These are phyloP conservation scores for Eriosoma lanigerum DNA, from an alignment of 1,140 invertebrate species.

Conservation along the genomic window DNA sequence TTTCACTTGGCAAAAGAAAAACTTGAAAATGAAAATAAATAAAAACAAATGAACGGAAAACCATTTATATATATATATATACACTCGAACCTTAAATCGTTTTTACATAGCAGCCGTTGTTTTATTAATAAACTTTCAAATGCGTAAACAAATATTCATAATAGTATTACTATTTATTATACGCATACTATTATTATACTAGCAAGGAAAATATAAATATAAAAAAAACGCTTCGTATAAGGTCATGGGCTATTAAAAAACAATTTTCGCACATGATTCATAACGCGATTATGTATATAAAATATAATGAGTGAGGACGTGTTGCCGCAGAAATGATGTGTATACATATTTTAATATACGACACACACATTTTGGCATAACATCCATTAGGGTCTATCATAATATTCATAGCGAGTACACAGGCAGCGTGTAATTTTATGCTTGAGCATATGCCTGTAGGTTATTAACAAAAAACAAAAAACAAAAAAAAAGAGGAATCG, in stretches of 20 bases:
- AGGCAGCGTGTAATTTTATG: neutral
- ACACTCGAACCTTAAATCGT: neutral
- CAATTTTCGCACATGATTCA: neutral
- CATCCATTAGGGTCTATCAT: neutral
- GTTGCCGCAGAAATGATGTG: neutral
- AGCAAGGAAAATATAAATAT: neutral
- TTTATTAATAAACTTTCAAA: neutral
- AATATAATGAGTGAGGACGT: conserved; percentile 3
- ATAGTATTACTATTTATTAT: too few species aligned
- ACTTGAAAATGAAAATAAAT: neutral
- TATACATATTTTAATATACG: neutral
- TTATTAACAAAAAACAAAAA: neutral
- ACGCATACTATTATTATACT: too few species aligned
- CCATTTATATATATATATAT: neutral
- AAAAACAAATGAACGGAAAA: neutral
- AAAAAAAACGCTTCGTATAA: neutral
- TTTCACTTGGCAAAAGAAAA: neutral
- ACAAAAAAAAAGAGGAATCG: conserved; percentile 2
- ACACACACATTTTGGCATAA: neutral
- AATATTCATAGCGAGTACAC: neutral
- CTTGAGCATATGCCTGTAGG: neutral
- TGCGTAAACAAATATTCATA: neutral
- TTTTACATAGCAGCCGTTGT: neutral
- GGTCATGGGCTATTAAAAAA: neutral
- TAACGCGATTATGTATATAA: neutral